phyloP scores from a whole-genome alignment of 2,797 vertebrate genomes.

The Eulemur coronatus region DNA sequence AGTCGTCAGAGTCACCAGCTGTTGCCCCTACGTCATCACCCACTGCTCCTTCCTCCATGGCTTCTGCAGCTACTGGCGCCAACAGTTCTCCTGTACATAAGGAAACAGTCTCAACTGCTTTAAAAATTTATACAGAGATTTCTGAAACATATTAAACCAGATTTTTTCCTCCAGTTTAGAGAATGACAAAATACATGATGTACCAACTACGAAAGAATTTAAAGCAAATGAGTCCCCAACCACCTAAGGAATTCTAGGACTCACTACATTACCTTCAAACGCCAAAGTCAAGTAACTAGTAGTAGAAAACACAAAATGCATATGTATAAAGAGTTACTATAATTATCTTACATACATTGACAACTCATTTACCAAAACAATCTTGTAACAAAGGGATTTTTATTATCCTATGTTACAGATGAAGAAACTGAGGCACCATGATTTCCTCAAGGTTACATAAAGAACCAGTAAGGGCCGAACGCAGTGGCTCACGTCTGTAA shows the following conservation, averaged over 20 bases:
- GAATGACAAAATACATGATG: background rate
- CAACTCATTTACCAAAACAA: background rate
- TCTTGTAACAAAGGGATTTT: background rate
- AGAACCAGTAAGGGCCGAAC: background rate
- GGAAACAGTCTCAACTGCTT: slow-evolving; percentile 36
- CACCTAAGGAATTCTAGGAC: background rate
- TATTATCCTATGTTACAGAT: background rate
- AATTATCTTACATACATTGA: background rate
- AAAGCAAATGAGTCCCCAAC: background rate
- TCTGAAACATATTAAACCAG: background rate
- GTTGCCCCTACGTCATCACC: slow-evolving; percentile 93
- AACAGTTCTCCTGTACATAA: slow-evolving; percentile 91
- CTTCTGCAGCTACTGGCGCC: slow-evolving; percentile 91
- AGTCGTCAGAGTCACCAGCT: slow-evolving; percentile 92
- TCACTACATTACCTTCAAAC: background rate
- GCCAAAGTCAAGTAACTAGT: background rate
- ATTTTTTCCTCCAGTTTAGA: background rate
- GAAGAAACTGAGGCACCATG: background rate
- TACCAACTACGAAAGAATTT: background rate
- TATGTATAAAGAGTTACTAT: background rate
- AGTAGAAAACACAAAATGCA: background rate
- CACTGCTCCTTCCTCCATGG: slow-evolving; percentile 92
- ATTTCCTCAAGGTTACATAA: background rate
- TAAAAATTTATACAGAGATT: background rate
- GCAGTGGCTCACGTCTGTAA: too few species aligned